These are phyloP conservation scores for Hylaea fasciaria DNA, from an alignment of 2,888 invertebrate species.

Conservation along the genomic window DNA sequence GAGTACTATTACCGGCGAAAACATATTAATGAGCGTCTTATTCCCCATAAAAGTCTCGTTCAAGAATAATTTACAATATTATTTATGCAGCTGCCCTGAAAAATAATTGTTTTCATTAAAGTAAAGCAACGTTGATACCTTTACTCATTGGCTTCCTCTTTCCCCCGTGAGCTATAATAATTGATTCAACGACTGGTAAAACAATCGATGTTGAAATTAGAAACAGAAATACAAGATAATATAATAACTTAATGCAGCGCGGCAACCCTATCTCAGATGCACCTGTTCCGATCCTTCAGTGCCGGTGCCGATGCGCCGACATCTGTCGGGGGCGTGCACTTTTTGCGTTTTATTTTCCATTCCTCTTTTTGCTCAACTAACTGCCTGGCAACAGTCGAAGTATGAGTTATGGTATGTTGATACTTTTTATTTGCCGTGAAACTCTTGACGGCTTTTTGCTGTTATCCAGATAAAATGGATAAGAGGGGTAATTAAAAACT, in stretches of 20 bases:
- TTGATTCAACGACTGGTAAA: not conserved
- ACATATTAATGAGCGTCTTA: conserved; percentile 6
- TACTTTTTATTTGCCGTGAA: conserved; percentile 39
- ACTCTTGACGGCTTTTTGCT: conserved; percentile 12
- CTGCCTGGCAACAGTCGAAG: conserved; percentile 63
- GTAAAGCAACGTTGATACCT: no score
- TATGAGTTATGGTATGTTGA: conserved; percentile 58
- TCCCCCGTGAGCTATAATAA: no score
- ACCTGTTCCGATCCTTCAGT: conserved; percentile 77
- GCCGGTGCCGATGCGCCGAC: conserved; percentile 69
- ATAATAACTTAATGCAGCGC: conserved; percentile 17
- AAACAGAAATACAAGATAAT: not conserved
- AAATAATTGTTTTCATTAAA: no score
- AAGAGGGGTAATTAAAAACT: not conserved
- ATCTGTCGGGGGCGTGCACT: conserved; percentile 73
- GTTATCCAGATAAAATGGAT: not conserved
- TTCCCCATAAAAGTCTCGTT: conserved; percentile 18
- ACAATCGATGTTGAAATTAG: not conserved
- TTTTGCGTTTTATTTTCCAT: conserved; percentile 59
- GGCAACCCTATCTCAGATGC: conserved; percentile 68
- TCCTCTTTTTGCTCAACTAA: conserved; percentile 54
- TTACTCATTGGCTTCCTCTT: no score
- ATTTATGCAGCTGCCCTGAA: not conserved
- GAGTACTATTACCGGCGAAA: conserved; percentile 9
- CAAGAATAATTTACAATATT: not conserved